phyloP scores from a whole-genome alignment of 2,888 invertebrate species.

The Daptonema setosum region DNA sequence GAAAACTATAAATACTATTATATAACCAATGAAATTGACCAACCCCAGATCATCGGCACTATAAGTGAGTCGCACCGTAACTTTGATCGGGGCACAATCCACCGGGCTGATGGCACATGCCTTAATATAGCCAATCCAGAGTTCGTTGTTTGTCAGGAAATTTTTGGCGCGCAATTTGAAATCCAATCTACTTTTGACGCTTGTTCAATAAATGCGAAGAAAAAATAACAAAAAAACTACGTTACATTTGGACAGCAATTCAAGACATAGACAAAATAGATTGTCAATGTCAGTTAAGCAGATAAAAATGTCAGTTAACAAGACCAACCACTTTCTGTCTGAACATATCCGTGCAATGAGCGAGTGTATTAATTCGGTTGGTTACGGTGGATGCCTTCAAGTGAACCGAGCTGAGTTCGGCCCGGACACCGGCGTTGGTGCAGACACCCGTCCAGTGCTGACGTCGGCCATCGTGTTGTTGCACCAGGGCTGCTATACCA shows the following conservation, averaged over 20 bases:
- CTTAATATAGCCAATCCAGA: no score
- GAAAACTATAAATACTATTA: no score
- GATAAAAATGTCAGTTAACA: not conserved
- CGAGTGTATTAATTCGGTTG: constrained; percentile 55
- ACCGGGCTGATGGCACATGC: constrained; percentile 30
- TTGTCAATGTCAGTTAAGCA: no score
- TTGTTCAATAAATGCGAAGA: no score
- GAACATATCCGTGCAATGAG: constrained; percentile 56
- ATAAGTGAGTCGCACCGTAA: constrained; percentile 56
- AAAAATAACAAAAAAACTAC: no score
- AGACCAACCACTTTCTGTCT: constrained; percentile 50
- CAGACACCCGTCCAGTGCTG: constrained; percentile 54
- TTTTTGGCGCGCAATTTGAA: no score
- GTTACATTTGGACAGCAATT: no score
- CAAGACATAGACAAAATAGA: no score
- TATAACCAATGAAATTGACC: no score
- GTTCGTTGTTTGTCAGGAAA: no score
- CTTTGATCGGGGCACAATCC: constrained; percentile 38
- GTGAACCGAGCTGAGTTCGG: constrained; percentile 72
- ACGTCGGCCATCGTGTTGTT: constrained; percentile 58
- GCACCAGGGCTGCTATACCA: constrained; percentile 62
- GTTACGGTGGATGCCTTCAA: constrained; percentile 55
- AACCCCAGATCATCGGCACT: no score
- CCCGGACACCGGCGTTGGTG: constrained; percentile 49
- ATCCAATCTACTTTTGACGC: no score